phyloP scores from a whole-genome alignment of 2,888 invertebrate genomes.

The Bursaphelenchus okinawaensis region DNA sequence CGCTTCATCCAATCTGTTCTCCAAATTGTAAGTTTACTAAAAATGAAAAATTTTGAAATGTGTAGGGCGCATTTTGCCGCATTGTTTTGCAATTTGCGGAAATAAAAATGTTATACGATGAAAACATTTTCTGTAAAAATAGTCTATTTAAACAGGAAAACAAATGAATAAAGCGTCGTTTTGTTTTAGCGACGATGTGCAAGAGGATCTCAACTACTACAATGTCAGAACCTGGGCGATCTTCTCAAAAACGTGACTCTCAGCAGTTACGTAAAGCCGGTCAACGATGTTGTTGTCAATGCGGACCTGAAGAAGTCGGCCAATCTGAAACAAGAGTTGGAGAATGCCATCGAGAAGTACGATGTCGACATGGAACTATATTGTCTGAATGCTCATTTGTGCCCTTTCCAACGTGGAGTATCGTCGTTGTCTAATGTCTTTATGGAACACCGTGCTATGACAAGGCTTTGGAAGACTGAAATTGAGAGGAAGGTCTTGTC shows the following conservation, averaged over 20 bases:
- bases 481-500: not conserved
- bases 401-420: not conserved
- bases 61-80: too few relatives aligned
- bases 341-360: not conserved
- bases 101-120: too few relatives aligned
- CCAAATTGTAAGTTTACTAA: conserved; percentile 13
- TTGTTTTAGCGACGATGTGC: not conserved
- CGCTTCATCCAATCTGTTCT: conserved; percentile 9
- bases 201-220: not conserved
- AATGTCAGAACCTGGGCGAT: not conserved
- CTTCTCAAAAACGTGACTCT: not conserved
- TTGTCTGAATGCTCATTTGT: not conserved
- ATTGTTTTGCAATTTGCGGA: too few relatives aligned
- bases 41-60: too few relatives aligned
- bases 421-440: not conserved
- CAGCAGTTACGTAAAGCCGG: not conserved
- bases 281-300: not conserved
- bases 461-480: not conserved
- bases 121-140: too few relatives aligned
- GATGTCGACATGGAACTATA: not conserved
- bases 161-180: too few relatives aligned
- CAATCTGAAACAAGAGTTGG: not conserved
- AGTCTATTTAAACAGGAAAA: too few relatives aligned
- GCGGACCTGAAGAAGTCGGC: not conserved
- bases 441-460: not conserved